Evolutionary conservation across 2,113 vertebrate species (phyloP).

Genomic region (Oreochromis aureus): DNA sequence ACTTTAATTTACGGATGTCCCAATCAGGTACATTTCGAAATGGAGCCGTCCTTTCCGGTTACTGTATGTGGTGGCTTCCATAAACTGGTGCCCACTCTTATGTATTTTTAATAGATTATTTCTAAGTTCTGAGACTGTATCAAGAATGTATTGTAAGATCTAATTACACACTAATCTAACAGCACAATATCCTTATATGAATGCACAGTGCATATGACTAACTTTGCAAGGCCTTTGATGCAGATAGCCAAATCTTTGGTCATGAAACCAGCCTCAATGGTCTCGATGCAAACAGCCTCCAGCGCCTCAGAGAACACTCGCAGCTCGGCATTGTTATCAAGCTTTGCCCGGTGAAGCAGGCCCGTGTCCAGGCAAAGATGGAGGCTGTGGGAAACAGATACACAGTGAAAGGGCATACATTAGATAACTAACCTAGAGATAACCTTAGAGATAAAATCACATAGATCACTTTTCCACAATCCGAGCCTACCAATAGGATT

Average conservation of each 20-base stretch:
- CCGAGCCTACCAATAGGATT: conserved; percentile 88
- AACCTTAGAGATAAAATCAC: background rate
- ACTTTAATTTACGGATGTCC: background rate
- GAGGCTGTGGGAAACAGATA: conserved; percentile 75
- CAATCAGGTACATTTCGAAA: background rate
- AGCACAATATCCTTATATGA: background rate
- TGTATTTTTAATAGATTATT: background rate
- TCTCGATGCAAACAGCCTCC: conserved; percentile 93
- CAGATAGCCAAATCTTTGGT: conserved; percentile 97
- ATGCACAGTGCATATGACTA: conserved; percentile 35
- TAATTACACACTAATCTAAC: background rate
- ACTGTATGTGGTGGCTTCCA: background rate
- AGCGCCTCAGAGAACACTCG: conserved; percentile 79
- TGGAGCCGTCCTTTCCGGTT: background rate
- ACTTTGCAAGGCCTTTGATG: conserved; percentile 92
- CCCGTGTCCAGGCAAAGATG: conserved; percentile 96
- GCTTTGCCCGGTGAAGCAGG: conserved; percentile 87
- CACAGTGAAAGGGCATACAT: background rate
- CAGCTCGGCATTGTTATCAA: conserved; percentile 86
- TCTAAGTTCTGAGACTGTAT: background rate
- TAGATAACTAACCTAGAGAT: background rate
- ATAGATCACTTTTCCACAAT: background rate
- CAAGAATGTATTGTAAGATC: background rate
- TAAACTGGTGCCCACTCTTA: background rate
- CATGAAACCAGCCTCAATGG: conserved; percentile 96